Percentiles rank a stretch among this genome's conserved stretches.
phyloP scores from a whole-genome alignment of 2,888 invertebrate genomes.

The Apoderus coryli region DNA sequence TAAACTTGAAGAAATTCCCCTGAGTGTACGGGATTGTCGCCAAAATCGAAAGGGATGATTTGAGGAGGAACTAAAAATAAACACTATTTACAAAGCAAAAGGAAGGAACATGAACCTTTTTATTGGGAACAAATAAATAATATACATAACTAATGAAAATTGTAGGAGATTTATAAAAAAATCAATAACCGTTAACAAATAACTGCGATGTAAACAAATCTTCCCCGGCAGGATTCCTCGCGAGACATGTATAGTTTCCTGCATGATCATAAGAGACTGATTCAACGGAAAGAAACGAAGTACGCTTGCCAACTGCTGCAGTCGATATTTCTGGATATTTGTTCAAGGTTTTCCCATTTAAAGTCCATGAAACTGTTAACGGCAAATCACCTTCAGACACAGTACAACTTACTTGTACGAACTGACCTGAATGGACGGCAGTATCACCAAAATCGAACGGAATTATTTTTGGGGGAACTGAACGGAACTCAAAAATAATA shows the following conservation, averaged over 20 bases:
- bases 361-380: constrained; percentile 59
- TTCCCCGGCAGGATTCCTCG: constrained; percentile 37
- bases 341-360: constrained; percentile 44
- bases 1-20: constrained; percentile 48
- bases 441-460: constrained; percentile 63
- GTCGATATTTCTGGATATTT: constrained; percentile 35
- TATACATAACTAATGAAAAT: constrained; percentile 5
- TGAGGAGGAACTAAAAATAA: constrained; percentile 48
- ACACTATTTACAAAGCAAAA: constrained; percentile 9
- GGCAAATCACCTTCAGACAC: constrained; percentile 65
- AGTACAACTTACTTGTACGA: constrained; percentile 39
- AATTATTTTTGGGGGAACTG: constrained; percentile 63
- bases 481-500: constrained; percentile 6
- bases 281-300: constrained; percentile 48
- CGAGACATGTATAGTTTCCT: constrained; percentile 42
- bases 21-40: constrained; percentile 43
- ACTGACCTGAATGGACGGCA: constrained; percentile 39
- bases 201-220: constrained; percentile 35
- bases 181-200: constrained; percentile 36
- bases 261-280: constrained; percentile 38
- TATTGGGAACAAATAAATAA: constrained; percentile 2
- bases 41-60: constrained; percentile 50
- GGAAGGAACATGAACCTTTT: constrained; percentile 1
- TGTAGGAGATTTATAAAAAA: constrained; percentile 6
- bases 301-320: constrained; percentile 47